Percentiles rank a stretch among this genome's conserved stretches.
phyloP scores from a whole-genome alignment of 2,797 vertebrate genomes.

The Hydrocynus forskahlii region DNA sequence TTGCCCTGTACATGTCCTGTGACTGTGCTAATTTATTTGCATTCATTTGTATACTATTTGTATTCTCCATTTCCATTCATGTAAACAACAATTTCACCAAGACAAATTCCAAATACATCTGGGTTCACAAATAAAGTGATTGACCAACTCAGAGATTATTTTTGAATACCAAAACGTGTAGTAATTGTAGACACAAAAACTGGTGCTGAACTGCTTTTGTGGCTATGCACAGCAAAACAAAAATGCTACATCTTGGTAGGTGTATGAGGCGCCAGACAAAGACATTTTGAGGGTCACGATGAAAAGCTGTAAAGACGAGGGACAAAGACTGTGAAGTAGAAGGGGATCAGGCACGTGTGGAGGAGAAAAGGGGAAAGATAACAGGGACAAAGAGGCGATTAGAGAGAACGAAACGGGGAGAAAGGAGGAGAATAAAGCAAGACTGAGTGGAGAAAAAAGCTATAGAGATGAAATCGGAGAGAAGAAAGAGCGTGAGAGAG shows the following conservation, averaged over 20 bases:
- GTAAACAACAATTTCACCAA: too few relatives aligned
- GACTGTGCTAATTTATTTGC: too few relatives aligned
- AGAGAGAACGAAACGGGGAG: slow-evolving; percentile 25
- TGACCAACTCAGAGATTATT: too few relatives aligned
- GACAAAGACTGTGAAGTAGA: slow-evolving; percentile 32
- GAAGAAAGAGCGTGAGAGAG: slow-evolving; percentile 20
- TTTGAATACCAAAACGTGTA: too few relatives aligned
- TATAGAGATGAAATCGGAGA: slow-evolving; percentile 12
- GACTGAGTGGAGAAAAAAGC: neutral
- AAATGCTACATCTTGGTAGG: neutral
- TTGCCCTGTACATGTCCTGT: too few relatives aligned
- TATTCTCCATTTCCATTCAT: too few relatives aligned
- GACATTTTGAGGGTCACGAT: slow-evolving; percentile 29
- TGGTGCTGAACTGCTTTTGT: neutral
- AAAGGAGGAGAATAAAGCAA: slow-evolving; percentile 1
- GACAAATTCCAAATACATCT: too few relatives aligned
- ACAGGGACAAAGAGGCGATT: slow-evolving; percentile 51
- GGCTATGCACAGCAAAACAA: neutral
- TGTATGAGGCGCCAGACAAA: neutral
- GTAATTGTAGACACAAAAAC: too few relatives aligned
- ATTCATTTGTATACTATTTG: too few relatives aligned
- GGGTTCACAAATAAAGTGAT: too few relatives aligned
- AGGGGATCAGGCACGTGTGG: slow-evolving; percentile 44
- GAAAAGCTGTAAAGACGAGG: neutral
- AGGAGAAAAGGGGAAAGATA: slow-evolving; percentile 47